A percentile compares a stretch with the other conserved stretches of the same genome.
Evolutionary conservation across 1,140 invertebrate species (phyloP).

Genomic region (Cotesia glomerata): DNA sequence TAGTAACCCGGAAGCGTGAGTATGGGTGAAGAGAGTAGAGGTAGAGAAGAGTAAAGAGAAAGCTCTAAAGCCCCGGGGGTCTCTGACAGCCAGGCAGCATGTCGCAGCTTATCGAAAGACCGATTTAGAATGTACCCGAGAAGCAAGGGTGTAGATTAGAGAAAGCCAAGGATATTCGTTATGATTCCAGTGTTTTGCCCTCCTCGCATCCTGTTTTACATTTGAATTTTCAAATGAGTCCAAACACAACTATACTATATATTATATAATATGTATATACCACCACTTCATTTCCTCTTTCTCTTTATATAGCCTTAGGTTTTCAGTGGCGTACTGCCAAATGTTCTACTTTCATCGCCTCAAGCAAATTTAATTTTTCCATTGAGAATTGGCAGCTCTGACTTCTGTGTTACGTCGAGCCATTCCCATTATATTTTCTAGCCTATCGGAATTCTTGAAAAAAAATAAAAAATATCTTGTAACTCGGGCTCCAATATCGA

Average conservation of each 20-base stretch:
- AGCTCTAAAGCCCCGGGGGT: constrained; percentile 1
- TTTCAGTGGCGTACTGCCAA: constrained; percentile 12
- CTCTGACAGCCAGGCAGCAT: constrained; percentile 9
- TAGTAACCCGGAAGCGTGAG: background rate
- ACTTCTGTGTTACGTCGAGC: background rate
- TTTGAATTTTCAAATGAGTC: too few species aligned
- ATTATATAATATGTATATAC: background rate
- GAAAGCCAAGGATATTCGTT: constrained; percentile 21
- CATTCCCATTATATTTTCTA: constrained; percentile 6
- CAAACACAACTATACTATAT: too few species aligned
- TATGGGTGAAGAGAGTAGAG: background rate
- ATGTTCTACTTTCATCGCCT: background rate
- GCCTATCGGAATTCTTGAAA: background rate
- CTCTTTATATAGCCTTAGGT: background rate
- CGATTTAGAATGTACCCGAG: constrained; percentile 31
- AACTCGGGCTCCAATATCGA: background rate
- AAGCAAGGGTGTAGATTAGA: constrained; percentile 20
- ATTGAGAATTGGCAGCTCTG: constrained; percentile 9
- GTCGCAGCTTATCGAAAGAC: constrained; percentile 31
- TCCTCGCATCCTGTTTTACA: background rate
- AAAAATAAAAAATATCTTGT: background rate
- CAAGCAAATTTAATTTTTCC: constrained; percentile 23
- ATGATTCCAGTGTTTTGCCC: constrained; percentile 11
- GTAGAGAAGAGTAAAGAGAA: background rate
- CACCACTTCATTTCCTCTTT: background rate